Evolutionary conservation across 2,797 vertebrate genomes (phyloP).

Genomic region (Poeciliopsis infans): DNA sequence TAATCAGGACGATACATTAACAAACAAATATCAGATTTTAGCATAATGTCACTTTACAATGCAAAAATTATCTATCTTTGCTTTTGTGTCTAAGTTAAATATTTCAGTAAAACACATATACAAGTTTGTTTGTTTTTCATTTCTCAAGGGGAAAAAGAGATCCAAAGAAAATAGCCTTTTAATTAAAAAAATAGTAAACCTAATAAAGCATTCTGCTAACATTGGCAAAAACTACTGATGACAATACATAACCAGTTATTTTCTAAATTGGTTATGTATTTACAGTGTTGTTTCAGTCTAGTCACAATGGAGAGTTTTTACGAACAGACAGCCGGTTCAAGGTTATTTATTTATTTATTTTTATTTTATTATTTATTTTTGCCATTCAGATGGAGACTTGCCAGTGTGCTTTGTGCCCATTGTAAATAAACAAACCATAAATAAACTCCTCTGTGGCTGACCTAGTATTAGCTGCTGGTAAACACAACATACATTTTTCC

Average conservation of each 20-base stretch:
- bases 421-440: not conserved
- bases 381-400: not conserved
- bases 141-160: not conserved
- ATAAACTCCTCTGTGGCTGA: not conserved
- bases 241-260: not conserved
- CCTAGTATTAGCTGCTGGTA: not conserved
- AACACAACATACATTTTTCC: too few relatives aligned
- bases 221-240: not conserved
- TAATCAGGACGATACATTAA: not conserved
- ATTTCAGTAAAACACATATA: not conserved
- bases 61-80: not conserved
- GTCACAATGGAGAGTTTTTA: not conserved
- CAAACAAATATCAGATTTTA: not conserved
- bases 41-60: not conserved
- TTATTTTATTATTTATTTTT: too few relatives aligned
- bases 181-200: not conserved
- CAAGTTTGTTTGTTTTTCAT: too few relatives aligned
- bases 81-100: not conserved
- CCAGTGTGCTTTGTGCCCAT: not conserved
- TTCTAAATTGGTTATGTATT: not conserved
- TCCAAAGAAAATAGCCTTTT: not conserved
- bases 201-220: not conserved
- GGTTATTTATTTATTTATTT: not conserved
- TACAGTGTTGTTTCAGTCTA: not conserved
- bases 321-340: not conserved